Conservation (phyloP, 2,888 invertebrate species). For the Adela reaumurella region DNA sequence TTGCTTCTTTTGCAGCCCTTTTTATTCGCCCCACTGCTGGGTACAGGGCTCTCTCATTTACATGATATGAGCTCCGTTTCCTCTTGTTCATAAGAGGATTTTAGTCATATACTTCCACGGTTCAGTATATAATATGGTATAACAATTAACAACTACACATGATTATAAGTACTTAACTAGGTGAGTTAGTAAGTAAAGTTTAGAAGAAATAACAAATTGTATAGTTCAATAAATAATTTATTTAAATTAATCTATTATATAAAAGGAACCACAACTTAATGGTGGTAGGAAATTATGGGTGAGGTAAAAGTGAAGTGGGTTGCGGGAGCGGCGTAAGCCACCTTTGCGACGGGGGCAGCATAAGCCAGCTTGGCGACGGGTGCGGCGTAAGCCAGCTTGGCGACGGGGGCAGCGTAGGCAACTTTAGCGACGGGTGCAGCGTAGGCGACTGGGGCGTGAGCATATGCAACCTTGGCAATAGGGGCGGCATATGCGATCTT, state of each 20-base stretch:
- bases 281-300: conserved; percentile 37
- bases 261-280: conserved; percentile 19
- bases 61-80: too few relatives aligned
- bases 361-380: conserved; percentile 14
- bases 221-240: conserved; percentile 16
- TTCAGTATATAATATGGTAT: too few relatives aligned
- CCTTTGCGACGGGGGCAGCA: conserved; percentile 23
- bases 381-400: conserved; percentile 15
- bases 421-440: conserved; percentile 16
- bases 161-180: too few relatives aligned
- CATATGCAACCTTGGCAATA: conserved; percentile 12
- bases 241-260: conserved; percentile 12
- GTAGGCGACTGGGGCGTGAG: conserved; percentile 13
- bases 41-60: too few relatives aligned
- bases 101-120: too few relatives aligned
- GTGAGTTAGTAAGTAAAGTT: too few relatives aligned
- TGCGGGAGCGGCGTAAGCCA: conserved; percentile 26
- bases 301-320: conserved; percentile 35
- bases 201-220: not conserved
- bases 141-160: too few relatives aligned
- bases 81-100: too few relatives aligned
- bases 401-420: conserved; percentile 19
- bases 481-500: conserved; percentile 18
- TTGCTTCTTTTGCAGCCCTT: too few relatives aligned
- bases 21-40: too few relatives aligned